These are phyloP conservation scores for Epinotia bilunana DNA, from an alignment of 2,888 invertebrate species.

Conservation along the genomic window DNA sequence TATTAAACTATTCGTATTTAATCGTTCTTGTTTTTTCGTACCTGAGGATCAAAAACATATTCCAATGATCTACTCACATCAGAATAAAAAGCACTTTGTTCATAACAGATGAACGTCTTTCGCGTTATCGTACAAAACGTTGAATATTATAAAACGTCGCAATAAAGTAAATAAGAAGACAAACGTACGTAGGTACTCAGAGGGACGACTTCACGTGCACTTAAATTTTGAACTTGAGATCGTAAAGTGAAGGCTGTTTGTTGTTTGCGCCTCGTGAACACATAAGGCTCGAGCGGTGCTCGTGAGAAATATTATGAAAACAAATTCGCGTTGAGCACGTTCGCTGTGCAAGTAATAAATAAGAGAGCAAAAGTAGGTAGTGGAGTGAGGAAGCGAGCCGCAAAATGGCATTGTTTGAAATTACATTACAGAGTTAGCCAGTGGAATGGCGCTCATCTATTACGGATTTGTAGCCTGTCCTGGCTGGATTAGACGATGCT, in stretches of 20 bases:
- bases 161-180: slow-evolving; percentile 81
- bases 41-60: slow-evolving; percentile 5
- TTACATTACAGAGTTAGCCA: slow-evolving; percentile 65
- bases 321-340: slow-evolving; percentile 83
- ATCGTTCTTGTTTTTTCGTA: neutral
- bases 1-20: no score
- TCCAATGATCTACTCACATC: slow-evolving; percentile 40
- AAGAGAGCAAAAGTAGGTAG: slow-evolving; percentile 69
- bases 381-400: slow-evolving; percentile 61
- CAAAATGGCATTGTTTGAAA: slow-evolving; percentile 76
- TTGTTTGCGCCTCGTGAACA: slow-evolving; percentile 54
- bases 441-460: slow-evolving; percentile 48
- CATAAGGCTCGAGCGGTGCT: slow-evolving; percentile 67
- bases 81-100: slow-evolving; percentile 68
- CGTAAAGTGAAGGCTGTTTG: slow-evolving; percentile 54
- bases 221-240: slow-evolving; percentile 57
- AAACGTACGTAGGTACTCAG: slow-evolving; percentile 66
- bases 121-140: slow-evolving; percentile 74
- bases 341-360: slow-evolving; percentile 81
- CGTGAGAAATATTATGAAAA: slow-evolving; percentile 82
- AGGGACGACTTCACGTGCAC: slow-evolving; percentile 38
- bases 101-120: slow-evolving; percentile 72
- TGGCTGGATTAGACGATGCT: slow-evolving; percentile 41
- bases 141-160: slow-evolving; percentile 83
- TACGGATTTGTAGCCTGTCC: slow-evolving; percentile 43